These are phyloP conservation scores for Ganaspis sp. DNA, from an alignment of 1,140 invertebrate genomes.

Conservation along the genomic window DNA sequence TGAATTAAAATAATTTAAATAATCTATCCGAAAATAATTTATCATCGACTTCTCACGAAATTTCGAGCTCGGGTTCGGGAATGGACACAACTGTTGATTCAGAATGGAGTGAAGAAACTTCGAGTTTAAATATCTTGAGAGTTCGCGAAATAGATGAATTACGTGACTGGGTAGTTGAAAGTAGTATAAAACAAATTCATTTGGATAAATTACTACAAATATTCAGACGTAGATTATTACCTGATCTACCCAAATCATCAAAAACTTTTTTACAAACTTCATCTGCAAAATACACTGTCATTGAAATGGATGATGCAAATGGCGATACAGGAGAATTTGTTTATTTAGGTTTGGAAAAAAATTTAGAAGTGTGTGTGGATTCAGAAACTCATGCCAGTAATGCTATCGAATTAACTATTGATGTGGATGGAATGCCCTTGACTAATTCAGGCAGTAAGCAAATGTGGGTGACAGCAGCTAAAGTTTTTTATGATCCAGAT, in stretches of 20 bases:
- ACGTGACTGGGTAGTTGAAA: conserved; percentile 29
- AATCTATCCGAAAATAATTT: no score
- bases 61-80: neutral
- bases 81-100: neutral
- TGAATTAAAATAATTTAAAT: no score
- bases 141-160: neutral
- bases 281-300: conserved; percentile 31
- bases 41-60: neutral
- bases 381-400: neutral
- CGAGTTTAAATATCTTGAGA: neutral
- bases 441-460: conserved; percentile 31
- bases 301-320: conserved; percentile 24
- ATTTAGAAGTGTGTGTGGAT: conserved; percentile 21
- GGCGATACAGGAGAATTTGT: conserved; percentile 32
- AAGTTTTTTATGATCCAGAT: conserved; percentile 18
- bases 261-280: conserved; percentile 42
- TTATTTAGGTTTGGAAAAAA: conserved; percentile 39
- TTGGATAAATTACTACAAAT: conserved; percentile 36
- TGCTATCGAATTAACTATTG: conserved; percentile 26
- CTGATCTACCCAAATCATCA: conserved; percentile 35
- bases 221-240: conserved; percentile 32
- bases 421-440: conserved; percentile 30
- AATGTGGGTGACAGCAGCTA: conserved; percentile 33
- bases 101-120: neutral
- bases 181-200: conserved; percentile 24